These are phyloP conservation scores for Beris morrisii DNA, from an alignment of 2,888 invertebrate species.

Conservation along the genomic window DNA sequence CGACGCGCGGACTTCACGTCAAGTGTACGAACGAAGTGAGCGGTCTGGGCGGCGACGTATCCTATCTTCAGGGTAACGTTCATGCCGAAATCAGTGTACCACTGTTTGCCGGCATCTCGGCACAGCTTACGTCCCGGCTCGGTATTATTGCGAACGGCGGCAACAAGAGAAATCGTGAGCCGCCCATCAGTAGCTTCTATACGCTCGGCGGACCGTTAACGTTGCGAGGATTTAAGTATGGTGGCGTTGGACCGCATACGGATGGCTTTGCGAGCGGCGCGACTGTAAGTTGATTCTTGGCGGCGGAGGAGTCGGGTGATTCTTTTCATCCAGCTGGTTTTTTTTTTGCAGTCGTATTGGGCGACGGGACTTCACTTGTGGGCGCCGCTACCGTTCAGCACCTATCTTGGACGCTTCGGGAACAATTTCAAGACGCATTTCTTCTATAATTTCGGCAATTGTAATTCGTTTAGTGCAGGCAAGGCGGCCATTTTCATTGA, in stretches of 20 bases:
- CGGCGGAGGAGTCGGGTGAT: no score
- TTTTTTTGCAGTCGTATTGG: constrained; percentile 71
- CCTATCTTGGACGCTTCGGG: constrained; percentile 75
- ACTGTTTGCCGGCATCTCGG: constrained; percentile 58
- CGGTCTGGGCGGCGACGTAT: constrained; percentile 83
- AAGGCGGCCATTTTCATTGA: background rate
- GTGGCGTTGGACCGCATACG: constrained; percentile 83
- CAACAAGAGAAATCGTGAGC: constrained; percentile 45
- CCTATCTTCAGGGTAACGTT: constrained; percentile 81
- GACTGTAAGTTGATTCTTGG: constrained; percentile 55
- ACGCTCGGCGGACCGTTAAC: constrained; percentile 81
- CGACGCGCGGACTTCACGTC: constrained; percentile 70
- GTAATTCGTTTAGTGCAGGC: constrained; percentile 59
- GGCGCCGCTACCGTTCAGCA: constrained; percentile 86
- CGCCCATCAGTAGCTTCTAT: constrained; percentile 53
- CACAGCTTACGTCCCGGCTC: constrained; percentile 51
- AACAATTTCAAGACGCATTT: constrained; percentile 85
- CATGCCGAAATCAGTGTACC: constrained; percentile 71
- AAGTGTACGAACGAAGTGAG: constrained; percentile 82
- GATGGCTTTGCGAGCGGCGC: constrained; percentile 78
- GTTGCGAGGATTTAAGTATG: constrained; percentile 82
- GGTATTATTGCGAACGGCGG: constrained; percentile 51
- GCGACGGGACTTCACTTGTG: constrained; percentile 83
- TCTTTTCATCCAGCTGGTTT: background rate
- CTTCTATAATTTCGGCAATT: constrained; percentile 87